Conservation (phyloP, 2,888 invertebrate genomes). For the Sepiola atlantica region DNA sequence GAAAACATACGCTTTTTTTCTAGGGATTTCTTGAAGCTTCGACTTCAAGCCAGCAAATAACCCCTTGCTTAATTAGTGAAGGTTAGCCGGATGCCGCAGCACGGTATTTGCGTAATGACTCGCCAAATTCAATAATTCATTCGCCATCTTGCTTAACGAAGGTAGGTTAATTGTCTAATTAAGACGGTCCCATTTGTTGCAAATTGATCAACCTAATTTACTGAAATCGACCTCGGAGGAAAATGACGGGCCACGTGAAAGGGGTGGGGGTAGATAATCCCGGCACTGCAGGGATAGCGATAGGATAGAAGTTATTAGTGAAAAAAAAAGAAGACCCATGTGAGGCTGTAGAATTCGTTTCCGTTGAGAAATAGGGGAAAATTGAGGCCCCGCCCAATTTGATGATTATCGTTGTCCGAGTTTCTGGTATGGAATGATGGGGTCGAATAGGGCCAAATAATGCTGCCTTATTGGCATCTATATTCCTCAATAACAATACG, state of each 20-base stretch:
- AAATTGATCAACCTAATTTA: background rate
- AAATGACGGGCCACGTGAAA: background rate
- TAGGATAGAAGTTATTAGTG: background rate
- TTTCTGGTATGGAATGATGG: background rate
- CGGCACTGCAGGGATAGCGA: background rate
- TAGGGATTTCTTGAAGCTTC: background rate
- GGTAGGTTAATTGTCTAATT: slow-evolving; percentile 4
- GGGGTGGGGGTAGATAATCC: background rate
- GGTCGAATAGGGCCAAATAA: background rate
- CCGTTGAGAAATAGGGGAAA: background rate
- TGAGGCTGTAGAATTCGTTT: background rate
- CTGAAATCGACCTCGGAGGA: background rate
- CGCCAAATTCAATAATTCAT: background rate
- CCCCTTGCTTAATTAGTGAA: background rate
- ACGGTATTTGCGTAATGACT: background rate
- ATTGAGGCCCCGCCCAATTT: background rate
- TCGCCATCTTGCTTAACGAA: background rate
- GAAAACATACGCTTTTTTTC: background rate
- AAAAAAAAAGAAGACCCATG: background rate
- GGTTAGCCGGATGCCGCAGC: background rate
- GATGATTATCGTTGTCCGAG: background rate
- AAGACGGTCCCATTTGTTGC: background rate
- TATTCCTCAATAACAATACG: too few species aligned
- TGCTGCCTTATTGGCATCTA: background rate
- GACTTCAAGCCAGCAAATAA: background rate